phyloP scores from a whole-genome alignment of 2,113 vertebrate species.

The Colaptes auratus region DNA sequence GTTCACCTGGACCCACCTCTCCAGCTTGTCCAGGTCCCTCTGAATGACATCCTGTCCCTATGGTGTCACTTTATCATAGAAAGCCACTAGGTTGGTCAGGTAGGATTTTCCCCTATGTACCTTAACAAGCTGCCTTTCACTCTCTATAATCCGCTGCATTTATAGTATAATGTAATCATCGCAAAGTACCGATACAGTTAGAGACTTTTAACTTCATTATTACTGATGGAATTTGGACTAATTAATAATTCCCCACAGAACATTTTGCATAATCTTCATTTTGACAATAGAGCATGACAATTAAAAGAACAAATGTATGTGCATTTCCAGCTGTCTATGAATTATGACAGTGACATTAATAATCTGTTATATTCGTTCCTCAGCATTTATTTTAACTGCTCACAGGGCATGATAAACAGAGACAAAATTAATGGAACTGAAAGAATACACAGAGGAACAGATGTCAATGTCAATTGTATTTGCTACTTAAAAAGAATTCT shows the following conservation, averaged over 20 bases:
- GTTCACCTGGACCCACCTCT: too few relatives aligned
- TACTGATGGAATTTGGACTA: neutral
- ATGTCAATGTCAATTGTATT: neutral
- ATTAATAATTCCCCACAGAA: constrained; percentile 18
- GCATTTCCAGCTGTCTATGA: constrained; percentile 9
- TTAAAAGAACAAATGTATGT: constrained; percentile 26
- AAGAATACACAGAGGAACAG: constrained; percentile 5
- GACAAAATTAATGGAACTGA: constrained; percentile 64
- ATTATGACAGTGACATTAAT: constrained; percentile 39
- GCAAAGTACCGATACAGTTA: neutral
- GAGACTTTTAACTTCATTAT: constrained; percentile 28
- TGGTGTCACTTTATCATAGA: too few relatives aligned
- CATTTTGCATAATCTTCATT: constrained; percentile 37
- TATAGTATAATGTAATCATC: neutral
- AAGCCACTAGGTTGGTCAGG: too few relatives aligned
- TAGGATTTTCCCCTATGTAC: too few relatives aligned
- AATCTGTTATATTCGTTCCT: constrained; percentile 34
- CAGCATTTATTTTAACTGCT: constrained; percentile 48
- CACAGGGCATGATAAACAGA: constrained; percentile 25
- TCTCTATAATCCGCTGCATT: neutral
- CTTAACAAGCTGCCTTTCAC: neutral
- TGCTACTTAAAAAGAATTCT: neutral
- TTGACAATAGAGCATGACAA: constrained; percentile 48
- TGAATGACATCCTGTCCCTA: too few relatives aligned
- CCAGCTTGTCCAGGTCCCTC: too few relatives aligned